Evolutionary conservation across 1,140 invertebrate genomes (phyloP).

Genomic region (Antheraea pernyi): DNA sequence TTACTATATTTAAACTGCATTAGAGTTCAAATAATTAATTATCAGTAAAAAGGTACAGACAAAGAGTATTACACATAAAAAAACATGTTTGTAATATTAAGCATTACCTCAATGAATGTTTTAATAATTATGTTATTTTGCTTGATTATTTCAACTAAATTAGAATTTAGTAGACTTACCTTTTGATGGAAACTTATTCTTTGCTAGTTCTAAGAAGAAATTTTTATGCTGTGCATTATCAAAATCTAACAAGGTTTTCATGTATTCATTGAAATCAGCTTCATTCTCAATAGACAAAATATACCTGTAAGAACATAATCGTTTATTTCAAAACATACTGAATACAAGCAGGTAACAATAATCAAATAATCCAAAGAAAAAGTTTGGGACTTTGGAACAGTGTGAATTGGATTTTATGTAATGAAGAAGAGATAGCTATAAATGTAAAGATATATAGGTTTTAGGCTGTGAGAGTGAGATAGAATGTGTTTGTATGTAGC

Average conservation of each 20-base stretch:
- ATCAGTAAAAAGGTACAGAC: too few species aligned
- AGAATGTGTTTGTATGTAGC: too few species aligned
- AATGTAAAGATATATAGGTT: too few species aligned
- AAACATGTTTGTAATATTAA: constrained; percentile 8
- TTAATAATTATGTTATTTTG: neutral
- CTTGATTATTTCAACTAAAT: neutral
- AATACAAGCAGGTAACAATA: neutral
- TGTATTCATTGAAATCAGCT: constrained; percentile 85
- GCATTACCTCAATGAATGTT: neutral
- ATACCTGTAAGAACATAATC: constrained; percentile 69
- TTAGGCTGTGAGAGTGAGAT: too few species aligned
- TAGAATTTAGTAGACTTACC: constrained; percentile 31
- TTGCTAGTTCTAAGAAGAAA: constrained; percentile 83
- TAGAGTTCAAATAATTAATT: too few species aligned
- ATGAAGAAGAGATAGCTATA: too few species aligned
- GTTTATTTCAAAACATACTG: too few species aligned
- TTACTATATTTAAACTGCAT: too few species aligned
- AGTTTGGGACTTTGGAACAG: too few species aligned
- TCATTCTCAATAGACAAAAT: constrained; percentile 83
- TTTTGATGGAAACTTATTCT: constrained; percentile 67
- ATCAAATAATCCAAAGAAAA: neutral
- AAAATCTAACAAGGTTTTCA: constrained; percentile 83
- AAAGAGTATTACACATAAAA: neutral
- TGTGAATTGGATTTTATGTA: too few species aligned
- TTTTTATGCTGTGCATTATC: constrained; percentile 82